phyloP scores from a whole-genome alignment of 2,888 invertebrate species.

The Incurvaria masculella region DNA sequence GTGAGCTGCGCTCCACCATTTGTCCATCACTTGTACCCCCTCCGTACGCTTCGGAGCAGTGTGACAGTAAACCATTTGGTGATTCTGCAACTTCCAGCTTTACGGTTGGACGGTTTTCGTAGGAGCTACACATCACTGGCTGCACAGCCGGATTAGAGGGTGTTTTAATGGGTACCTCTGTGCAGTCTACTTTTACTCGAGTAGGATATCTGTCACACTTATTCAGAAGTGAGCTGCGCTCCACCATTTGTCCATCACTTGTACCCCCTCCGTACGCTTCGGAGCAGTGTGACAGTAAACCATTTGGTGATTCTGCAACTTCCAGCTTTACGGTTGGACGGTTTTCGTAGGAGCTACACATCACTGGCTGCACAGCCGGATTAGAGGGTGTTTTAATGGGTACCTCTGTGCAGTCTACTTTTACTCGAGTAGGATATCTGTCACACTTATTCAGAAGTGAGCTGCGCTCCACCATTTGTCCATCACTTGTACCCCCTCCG shows the following conservation, averaged over 20 bases:
- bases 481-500: conserved; percentile 15
- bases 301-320: conserved; percentile 3
- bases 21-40: conserved; percentile 16
- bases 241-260: conserved; percentile 16
- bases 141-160: conserved; percentile 3
- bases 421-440: conserved; percentile 1
- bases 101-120: conserved; percentile 5
- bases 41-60: conserved; percentile 5
- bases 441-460: conserved; percentile 13
- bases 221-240: conserved; percentile 11
- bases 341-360: conserved; percentile 5
- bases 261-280: conserved; percentile 10
- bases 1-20: conserved; percentile 13
- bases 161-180: conserved; percentile 5
- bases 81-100: conserved; percentile 1
- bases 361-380: conserved; percentile 3
- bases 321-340: conserved; percentile 4
- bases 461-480: conserved; percentile 16
- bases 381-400: conserved; percentile 4
- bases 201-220: conserved; percentile 14
- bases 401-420: conserved; percentile 6
- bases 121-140: conserved; percentile 4
- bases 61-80: conserved; percentile 5
- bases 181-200: conserved; percentile 4
- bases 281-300: conserved; percentile 4